phyloP scores from a whole-genome alignment of 2,888 invertebrate species.

The Stegophylla sp. region DNA sequence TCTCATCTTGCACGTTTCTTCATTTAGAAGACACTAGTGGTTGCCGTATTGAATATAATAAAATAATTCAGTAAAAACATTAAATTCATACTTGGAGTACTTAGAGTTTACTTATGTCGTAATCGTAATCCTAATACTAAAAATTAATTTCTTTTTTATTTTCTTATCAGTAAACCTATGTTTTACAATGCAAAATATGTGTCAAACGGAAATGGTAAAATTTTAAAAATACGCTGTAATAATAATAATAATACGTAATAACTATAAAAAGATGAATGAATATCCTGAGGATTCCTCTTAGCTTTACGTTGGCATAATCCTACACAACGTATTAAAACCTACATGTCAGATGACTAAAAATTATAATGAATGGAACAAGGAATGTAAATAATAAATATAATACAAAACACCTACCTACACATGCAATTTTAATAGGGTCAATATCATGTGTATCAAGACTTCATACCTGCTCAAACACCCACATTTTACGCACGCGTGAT shows the following conservation, averaged over 20 bases:
- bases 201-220: conserved; percentile 19
- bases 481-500: conserved; percentile 31
- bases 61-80: conserved; percentile 1
- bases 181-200: conserved; percentile 33
- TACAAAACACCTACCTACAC: conserved; percentile 46
- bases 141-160: conserved; percentile 5
- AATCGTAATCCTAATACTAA: not conserved
- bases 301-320: conserved; percentile 35
- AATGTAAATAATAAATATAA: conserved; percentile 39
- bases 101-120: not conserved
- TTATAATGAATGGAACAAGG: conserved; percentile 27
- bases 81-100: conserved; percentile 9
- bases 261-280: conserved; percentile 23
- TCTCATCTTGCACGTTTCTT: conserved; percentile 6
- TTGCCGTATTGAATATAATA: not conserved
- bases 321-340: conserved; percentile 53
- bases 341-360: conserved; percentile 38
- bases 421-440: conserved; percentile 51
- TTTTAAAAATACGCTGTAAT: conserved; percentile 6
- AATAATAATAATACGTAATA: conserved; percentile 29
- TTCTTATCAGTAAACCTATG: not conserved
- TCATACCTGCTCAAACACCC: conserved; percentile 26
- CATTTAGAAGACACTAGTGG: not conserved
- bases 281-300: conserved; percentile 25
- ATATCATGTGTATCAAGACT: conserved; percentile 26